Evolutionary conservation across 2,797 vertebrate genomes (phyloP).

Genomic region (Clarias pachynema): DNA sequence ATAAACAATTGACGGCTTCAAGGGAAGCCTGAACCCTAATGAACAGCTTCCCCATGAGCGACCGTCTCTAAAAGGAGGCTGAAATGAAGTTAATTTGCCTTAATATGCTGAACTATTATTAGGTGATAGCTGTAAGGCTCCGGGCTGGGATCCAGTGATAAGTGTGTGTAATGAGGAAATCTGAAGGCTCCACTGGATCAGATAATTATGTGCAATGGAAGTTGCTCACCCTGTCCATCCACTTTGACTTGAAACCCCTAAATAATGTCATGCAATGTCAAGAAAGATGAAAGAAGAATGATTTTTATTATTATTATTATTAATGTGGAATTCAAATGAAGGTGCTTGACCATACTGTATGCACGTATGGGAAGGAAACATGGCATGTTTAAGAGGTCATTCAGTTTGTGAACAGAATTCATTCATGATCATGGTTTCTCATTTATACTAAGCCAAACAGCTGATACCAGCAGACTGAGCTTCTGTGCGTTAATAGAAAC

Average conservation of each 20-base stretch:
- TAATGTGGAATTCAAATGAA: constrained; percentile 32
- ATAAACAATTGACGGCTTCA: constrained; percentile 64
- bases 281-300: constrained; percentile 12
- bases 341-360: constrained; percentile 21
- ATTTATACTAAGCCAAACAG: constrained; percentile 32
- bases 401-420: constrained; percentile 28
- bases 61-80: constrained; percentile 53
- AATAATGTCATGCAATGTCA: constrained; percentile 22
- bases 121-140: constrained; percentile 55
- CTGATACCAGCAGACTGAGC: constrained; percentile 19
- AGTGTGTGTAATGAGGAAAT: constrained; percentile 44
- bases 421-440: constrained; percentile 13
- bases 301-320: too few species aligned
- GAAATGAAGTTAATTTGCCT: constrained; percentile 64
- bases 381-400: constrained; percentile 21
- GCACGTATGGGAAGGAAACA: constrained; percentile 16
- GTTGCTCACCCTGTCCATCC: constrained; percentile 36
- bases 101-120: constrained; percentile 69
- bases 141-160: constrained; percentile 54
- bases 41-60: constrained; percentile 64
- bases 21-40: constrained; percentile 62
- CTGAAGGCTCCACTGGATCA: constrained; percentile 43
- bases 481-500: constrained; percentile 26
- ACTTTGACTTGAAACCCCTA: constrained; percentile 18
- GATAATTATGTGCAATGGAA: constrained; percentile 52